These are phyloP conservation scores for Drosophila cognata DNA, from an alignment of 2,888 invertebrate genomes.

Conservation along the genomic window DNA sequence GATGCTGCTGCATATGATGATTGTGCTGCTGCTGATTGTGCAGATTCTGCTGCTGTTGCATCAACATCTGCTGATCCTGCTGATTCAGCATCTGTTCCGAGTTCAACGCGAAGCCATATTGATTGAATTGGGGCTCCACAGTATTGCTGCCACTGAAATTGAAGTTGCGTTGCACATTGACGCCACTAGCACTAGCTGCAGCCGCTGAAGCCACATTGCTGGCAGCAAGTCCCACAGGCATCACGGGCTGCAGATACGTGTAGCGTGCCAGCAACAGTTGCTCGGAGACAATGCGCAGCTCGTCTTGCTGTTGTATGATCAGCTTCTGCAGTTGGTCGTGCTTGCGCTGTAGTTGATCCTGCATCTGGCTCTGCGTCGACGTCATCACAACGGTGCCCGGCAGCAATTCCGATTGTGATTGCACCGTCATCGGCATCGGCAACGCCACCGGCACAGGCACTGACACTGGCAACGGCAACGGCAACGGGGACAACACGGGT, in stretches of 20 bases:
- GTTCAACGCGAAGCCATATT: conserved; percentile 81
- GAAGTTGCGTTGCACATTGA: conserved; percentile 57
- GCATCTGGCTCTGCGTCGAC: conserved; percentile 87
- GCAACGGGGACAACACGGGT: conserved; percentile 86
- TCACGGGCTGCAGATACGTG: conserved; percentile 87
- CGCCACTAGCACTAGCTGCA: conserved; percentile 44
- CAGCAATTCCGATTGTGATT: conserved; percentile 72
- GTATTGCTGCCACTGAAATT: conserved; percentile 66
- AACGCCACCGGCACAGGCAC: conserved; percentile 82
- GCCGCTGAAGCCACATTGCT: conserved; percentile 48
- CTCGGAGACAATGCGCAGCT: conserved; percentile 93
- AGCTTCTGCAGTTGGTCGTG: conserved; percentile 94
- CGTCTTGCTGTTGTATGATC: conserved; percentile 94
- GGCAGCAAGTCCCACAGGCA: conserved; percentile 73
- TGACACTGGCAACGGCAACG: conserved; percentile 83
- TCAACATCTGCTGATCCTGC: conserved; percentile 79
- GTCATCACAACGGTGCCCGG: conserved; percentile 86
- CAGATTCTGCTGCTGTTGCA: conserved; percentile 76
- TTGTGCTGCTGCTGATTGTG: conserved; percentile 78
- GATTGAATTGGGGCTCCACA: conserved; percentile 81
- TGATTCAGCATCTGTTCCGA: conserved; percentile 78
- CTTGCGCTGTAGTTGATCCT: conserved; percentile 92
- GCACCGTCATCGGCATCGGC: conserved; percentile 80
- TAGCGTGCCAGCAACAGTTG: conserved; percentile 93
- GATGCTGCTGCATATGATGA: conserved; percentile 49